Evolutionary conservation across 53 echinoderm and acorn worm species (phyloP).

Genomic region (Crossaster papposus): DNA sequence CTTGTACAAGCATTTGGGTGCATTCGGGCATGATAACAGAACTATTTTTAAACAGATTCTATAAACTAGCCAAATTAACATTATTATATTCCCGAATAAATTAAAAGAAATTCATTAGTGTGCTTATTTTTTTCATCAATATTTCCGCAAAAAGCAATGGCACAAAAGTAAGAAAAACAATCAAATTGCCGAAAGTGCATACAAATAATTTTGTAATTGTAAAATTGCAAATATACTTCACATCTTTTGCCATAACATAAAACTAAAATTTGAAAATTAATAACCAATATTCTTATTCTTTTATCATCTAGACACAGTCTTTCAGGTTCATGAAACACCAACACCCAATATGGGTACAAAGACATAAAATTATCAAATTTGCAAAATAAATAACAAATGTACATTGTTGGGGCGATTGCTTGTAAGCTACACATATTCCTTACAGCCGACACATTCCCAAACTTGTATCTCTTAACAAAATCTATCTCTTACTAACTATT

Average conservation of each 20-base stretch:
- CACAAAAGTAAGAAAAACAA: not conserved
- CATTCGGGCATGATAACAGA: constrained; percentile 36
- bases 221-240: constrained; percentile 14
- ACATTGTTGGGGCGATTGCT: not conserved
- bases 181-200: not conserved
- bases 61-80: not conserved
- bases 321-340: not conserved
- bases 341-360: not conserved
- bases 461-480: no score
- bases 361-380: not conserved
- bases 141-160: constrained; percentile 3
- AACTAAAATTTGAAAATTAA: not conserved
- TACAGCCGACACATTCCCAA: no score
- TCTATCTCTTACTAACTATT: no score
- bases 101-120: not conserved
- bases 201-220: constrained; percentile 5
- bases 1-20: constrained; percentile 52
- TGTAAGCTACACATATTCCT: not conserved
- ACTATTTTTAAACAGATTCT: not conserved
- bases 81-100: constrained; percentile 30
- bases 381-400: not conserved
- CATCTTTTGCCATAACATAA: not conserved
- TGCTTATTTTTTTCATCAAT: not conserved
- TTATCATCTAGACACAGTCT: not conserved
- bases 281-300: not conserved